These are phyloP conservation scores for Eulemur coronatus DNA, from an alignment of 2,797 vertebrate species.

Conservation along the genomic window DNA sequence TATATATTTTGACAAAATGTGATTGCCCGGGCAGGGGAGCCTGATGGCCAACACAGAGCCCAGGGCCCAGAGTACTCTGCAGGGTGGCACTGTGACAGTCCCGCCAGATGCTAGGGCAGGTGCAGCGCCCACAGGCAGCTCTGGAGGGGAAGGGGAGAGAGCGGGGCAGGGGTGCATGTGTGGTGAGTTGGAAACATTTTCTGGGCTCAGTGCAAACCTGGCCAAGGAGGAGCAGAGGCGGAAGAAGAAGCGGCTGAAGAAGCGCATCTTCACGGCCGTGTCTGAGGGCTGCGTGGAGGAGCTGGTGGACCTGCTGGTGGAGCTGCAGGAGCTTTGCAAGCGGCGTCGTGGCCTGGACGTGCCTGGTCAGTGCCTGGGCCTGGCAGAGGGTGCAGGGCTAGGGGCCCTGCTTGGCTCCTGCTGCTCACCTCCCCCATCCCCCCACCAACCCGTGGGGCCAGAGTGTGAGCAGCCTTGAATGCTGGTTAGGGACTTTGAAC, in stretches of 20 bases:
- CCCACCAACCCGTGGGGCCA: rapidly evolving
- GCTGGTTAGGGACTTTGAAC: not conserved
- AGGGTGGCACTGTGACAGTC: not conserved
- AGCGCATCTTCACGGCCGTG: constrained; percentile 82
- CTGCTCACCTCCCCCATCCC: not conserved
- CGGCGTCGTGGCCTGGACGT: constrained; percentile 46
- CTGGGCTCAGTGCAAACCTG: constrained; percentile 74
- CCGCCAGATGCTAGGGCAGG: rapidly evolving
- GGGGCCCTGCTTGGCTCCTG: not conserved
- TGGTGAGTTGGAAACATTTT: not conserved
- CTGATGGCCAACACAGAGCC: rapidly evolving
- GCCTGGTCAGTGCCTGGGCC: constrained; percentile 77
- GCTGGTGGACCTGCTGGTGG: constrained; percentile 77
- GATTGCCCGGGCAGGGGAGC: not conserved
- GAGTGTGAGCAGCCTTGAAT: not conserved
- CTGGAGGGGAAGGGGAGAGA: rapidly evolving
- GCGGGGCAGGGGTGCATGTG: rapidly evolving
- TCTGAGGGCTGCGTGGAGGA: constrained; percentile 84
- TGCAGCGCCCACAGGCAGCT: not conserved
- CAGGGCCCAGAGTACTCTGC: not conserved
- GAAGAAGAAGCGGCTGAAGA: constrained; percentile 83
- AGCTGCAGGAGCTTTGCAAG: constrained; percentile 80
- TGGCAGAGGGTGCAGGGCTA: not conserved
- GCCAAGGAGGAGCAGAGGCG: constrained; percentile 79
- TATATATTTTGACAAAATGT: not conserved